Evolutionary conservation across 2,797 vertebrate genomes (phyloP).

Genomic region (Echeneis naucrates): DNA sequence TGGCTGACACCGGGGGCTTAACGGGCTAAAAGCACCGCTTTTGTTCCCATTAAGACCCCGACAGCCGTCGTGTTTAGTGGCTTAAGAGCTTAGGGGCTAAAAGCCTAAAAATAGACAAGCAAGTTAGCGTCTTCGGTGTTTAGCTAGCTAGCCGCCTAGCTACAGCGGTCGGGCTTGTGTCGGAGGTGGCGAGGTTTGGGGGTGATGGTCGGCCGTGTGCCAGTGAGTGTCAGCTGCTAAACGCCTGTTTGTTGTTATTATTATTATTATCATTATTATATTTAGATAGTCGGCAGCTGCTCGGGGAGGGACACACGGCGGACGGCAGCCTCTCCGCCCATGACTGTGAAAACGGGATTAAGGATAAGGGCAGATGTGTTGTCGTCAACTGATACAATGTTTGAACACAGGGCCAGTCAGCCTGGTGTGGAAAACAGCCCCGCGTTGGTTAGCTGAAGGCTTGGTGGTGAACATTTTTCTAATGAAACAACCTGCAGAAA

Average conservation of each 20-base stretch:
- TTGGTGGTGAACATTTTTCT: neutral
- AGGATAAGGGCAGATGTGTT: slow-evolving; percentile 29
- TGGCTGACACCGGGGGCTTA: slow-evolving; percentile 20
- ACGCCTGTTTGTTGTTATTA: fast-evolving
- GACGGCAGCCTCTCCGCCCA: neutral
- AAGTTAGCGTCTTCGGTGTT: slow-evolving; percentile 64
- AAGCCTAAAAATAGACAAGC: slow-evolving; percentile 75
- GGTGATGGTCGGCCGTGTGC: slow-evolving; percentile 17
- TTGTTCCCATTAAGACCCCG: slow-evolving; percentile 18
- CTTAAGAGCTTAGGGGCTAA: slow-evolving; percentile 66
- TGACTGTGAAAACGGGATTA: slow-evolving; percentile 30
- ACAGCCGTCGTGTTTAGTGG: slow-evolving; percentile 33
- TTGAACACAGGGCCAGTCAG: slow-evolving; percentile 47
- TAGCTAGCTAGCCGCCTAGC: slow-evolving; percentile 53
- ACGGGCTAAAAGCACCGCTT: slow-evolving; percentile 9
- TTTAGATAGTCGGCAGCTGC: too few species aligned
- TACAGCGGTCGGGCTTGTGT: too few species aligned
- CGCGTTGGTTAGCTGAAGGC: slow-evolving; percentile 24
- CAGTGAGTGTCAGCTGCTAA: neutral
- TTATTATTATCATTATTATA: too few species aligned
- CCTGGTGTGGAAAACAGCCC: too few species aligned
- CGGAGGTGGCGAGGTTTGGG: slow-evolving; percentile 5
- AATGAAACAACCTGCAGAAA: too few species aligned
- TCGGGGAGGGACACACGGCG: neutral
- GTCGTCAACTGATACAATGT: slow-evolving; percentile 38